Percentiles rank a stretch among this genome's conserved stretches.
Evolutionary conservation across 2,113 vertebrate genomes (phyloP).

Genomic region (Protomyctophum bolini): DNA sequence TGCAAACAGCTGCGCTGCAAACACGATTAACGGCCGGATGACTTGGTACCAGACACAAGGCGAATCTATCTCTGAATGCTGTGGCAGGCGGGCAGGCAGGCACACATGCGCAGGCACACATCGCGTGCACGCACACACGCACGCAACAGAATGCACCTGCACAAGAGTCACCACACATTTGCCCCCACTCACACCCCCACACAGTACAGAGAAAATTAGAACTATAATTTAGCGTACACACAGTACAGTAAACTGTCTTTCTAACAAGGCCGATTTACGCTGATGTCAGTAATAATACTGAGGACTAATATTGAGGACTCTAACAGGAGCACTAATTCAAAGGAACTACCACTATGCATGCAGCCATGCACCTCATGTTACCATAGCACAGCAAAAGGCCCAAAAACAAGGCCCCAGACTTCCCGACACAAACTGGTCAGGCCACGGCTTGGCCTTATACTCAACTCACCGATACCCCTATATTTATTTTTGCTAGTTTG

Average conservation of each 20-base stretch:
- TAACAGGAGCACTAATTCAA: too few relatives aligned
- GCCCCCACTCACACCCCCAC: constrained; percentile 6
- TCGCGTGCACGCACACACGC: background rate
- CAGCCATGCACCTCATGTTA: too few relatives aligned
- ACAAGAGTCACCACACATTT: constrained; percentile 22
- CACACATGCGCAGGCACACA: background rate
- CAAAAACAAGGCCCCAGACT: too few relatives aligned
- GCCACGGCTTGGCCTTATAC: too few relatives aligned
- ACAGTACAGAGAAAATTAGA: background rate
- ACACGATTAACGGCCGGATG: constrained; percentile 96
- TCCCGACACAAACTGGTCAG: too few relatives aligned
- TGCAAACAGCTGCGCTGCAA: constrained; percentile 92
- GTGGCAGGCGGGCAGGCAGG: background rate
- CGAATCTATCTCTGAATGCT: constrained; percentile 70
- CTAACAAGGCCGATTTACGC: background rate
- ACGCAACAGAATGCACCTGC: constrained; percentile 36
- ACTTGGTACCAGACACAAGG: constrained; percentile 93
- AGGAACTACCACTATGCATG: too few relatives aligned
- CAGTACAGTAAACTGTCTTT: background rate
- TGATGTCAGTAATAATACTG: too few relatives aligned
- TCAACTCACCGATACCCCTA: too few relatives aligned
- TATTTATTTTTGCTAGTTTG: too few relatives aligned
- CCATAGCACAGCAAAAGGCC: too few relatives aligned
- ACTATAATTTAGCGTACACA: background rate
- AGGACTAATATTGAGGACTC: too few relatives aligned